These are phyloP conservation scores for Platanista minor DNA, from an alignment of 2,113 vertebrate species.

Conservation along the genomic window DNA sequence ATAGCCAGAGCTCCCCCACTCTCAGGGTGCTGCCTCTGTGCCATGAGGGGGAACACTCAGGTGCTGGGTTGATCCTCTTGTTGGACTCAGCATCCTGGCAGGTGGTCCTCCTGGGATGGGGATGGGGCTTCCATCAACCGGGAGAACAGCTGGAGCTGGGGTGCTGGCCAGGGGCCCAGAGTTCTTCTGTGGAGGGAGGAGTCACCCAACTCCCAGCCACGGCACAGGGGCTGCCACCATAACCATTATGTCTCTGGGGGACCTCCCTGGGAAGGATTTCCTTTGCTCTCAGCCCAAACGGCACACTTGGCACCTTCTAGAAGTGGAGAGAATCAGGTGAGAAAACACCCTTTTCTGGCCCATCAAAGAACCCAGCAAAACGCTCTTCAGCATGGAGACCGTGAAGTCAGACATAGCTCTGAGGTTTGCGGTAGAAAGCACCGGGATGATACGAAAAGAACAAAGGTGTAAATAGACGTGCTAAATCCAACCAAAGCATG, in stretches of 20 bases:
- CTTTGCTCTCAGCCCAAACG: not conserved
- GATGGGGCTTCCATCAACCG: accelerated
- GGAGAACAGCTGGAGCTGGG: not conserved
- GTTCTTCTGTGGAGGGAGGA: not conserved
- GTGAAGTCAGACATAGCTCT: not conserved
- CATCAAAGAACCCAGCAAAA: not conserved
- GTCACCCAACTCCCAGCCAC: too few species aligned
- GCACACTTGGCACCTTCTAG: not conserved
- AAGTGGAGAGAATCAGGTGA: not conserved
- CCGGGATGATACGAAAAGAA: not conserved
- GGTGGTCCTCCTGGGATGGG: not conserved
- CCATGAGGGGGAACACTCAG: accelerated
- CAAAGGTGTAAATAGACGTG: not conserved
- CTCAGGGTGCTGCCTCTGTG: not conserved
- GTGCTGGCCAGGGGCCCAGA: accelerated
- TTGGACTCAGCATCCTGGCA: not conserved
- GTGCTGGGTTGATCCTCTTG: not conserved
- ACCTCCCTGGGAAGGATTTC: not conserved
- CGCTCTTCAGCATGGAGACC: too few species aligned
- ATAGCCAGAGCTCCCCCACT: not conserved
- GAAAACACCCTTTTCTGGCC: not conserved
- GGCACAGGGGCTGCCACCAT: not conserved
- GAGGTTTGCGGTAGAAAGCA: not conserved
- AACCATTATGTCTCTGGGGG: not conserved
- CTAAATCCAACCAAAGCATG: not conserved